These are phyloP conservation scores for Lacerta agilis DNA, from an alignment of 2,797 vertebrate genomes.

Conservation along the genomic window DNA sequence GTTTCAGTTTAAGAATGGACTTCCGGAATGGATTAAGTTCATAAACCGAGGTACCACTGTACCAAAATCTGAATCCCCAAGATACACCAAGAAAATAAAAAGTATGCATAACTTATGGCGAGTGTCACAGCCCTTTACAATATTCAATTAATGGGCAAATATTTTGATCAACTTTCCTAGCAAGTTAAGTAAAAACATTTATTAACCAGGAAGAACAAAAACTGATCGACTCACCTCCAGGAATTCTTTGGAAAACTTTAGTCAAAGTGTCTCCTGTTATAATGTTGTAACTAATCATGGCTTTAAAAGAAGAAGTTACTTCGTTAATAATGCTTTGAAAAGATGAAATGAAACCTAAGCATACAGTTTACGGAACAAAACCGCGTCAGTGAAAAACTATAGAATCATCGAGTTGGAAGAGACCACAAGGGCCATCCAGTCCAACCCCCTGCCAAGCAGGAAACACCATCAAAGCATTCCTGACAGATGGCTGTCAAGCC, in stretches of 20 bases:
- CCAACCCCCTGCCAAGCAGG: no score
- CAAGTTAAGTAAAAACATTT: neutral
- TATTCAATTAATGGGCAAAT: neutral
- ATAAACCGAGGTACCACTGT: no score
- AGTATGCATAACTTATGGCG: neutral
- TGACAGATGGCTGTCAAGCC: no score
- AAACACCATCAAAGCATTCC: no score
- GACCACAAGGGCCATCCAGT: no score
- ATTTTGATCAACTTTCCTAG: constrained; percentile 6
- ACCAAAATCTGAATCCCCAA: neutral
- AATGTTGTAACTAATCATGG: constrained; percentile 99
- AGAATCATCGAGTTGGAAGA: no score
- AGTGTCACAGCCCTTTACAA: neutral
- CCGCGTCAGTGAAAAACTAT: neutral
- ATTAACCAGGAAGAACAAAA: neutral
- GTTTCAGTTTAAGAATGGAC: no score
- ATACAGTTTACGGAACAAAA: neutral
- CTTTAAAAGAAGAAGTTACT: constrained; percentile 75
- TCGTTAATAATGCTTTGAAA: constrained; percentile 40
- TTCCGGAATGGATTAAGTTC: no score
- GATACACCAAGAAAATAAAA: neutral
- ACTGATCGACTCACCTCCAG: constrained; percentile 85
- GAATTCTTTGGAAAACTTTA: constrained; percentile 94
- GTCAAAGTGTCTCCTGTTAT: constrained; percentile 92
- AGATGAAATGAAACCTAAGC: constrained; percentile 10